These are phyloP conservation scores for Stomorhina lunata DNA, from an alignment of 2,888 invertebrate genomes.

Conservation along the genomic window DNA sequence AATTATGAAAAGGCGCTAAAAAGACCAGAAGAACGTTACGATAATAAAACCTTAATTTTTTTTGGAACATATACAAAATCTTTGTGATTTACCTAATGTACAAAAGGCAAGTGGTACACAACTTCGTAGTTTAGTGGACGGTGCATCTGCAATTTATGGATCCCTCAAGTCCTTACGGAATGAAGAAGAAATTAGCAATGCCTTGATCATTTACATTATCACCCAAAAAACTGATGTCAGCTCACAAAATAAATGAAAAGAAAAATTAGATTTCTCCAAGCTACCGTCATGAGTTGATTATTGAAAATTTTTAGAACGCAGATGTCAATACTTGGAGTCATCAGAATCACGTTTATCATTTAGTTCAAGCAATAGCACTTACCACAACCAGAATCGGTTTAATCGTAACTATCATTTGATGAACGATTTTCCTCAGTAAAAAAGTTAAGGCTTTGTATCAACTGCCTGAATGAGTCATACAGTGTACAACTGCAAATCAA, in stretches of 20 bases:
- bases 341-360: not conserved
- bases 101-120: too few relatives aligned
- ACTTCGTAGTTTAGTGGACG: too few relatives aligned
- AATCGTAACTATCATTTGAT: not conserved
- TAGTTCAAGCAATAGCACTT: not conserved
- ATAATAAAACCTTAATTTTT: too few relatives aligned
- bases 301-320: slow-evolving; percentile 23
- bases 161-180: too few relatives aligned
- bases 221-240: slow-evolving; percentile 41
- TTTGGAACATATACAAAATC: too few relatives aligned
- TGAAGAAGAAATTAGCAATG: not conserved
- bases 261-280: slow-evolving; percentile 38
- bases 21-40: too few relatives aligned
- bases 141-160: too few relatives aligned
- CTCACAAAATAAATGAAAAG: slow-evolving; percentile 54
- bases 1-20: too few relatives aligned
- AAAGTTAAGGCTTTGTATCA: slow-evolving; percentile 48
- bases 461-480: slow-evolving; percentile 53
- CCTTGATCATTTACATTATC: slow-evolving; percentile 44
- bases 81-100: too few relatives aligned
- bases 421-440: slow-evolving; percentile 43
- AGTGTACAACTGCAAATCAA: slow-evolving; percentile 36
- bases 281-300: slow-evolving; percentile 46
- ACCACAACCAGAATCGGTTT: not conserved
- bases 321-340: slow-evolving; percentile 51